phyloP scores from a whole-genome alignment of 2,888 invertebrate genomes.

The Dione vanillae region DNA sequence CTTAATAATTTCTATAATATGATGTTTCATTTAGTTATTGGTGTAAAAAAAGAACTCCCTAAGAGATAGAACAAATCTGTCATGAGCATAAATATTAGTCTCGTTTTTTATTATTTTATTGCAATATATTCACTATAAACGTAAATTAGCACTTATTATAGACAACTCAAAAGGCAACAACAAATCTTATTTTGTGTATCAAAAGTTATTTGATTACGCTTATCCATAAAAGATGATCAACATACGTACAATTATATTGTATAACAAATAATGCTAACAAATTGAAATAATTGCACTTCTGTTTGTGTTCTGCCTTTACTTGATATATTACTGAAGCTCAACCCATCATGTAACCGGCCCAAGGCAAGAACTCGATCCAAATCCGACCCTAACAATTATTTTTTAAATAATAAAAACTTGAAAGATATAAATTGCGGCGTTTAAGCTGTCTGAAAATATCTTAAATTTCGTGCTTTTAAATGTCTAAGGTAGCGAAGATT shows the following conservation, averaged over 20 bases:
- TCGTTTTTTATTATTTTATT: no score
- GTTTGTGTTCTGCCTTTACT: constrained; percentile 27
- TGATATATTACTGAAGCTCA: constrained; percentile 38
- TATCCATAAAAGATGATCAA: background rate
- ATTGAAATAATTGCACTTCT: constrained; percentile 28
- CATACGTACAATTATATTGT: constrained; percentile 12
- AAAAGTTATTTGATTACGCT: background rate
- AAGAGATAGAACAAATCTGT: no score
- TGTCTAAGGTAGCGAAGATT: background rate
- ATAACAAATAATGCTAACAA: constrained; percentile 22
- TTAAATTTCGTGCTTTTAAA: background rate
- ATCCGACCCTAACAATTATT: constrained; percentile 41
- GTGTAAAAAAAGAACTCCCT: no score
- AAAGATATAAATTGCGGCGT: constrained; percentile 39
- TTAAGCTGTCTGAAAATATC: constrained; percentile 33
- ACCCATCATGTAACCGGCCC: constrained; percentile 35
- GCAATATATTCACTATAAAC: no score
- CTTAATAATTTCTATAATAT: background rate
- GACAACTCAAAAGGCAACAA: no score
- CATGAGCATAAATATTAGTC: no score
- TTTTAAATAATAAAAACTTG: constrained; percentile 53
- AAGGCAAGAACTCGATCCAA: constrained; percentile 33
- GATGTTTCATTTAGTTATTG: no score
- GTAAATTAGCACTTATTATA: no score
- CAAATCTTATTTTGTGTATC: no score